Base-by-base conservation (phyloP, 1,140 invertebrate genomes). In the Calosoma granatense region DNA sequence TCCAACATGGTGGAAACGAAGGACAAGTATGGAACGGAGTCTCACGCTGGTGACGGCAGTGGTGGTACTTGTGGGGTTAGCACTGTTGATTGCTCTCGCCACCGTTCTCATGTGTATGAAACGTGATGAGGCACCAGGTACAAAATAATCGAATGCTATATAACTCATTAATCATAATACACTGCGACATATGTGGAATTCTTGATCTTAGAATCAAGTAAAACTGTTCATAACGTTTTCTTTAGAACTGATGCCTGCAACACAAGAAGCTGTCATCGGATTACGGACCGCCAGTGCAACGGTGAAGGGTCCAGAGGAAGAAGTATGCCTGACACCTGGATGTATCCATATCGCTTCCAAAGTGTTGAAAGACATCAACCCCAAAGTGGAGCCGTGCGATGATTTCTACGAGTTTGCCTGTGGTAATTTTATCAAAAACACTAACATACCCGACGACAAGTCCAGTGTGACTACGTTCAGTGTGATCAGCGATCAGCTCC, bases 321-420 rank as follows among this genome's bases (percentile, higher is more conserved):
- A 78, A 20, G 58, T 84, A 2, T 88, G 86, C 63, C 70, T 79
- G 22, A 74, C 76, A 1, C 70, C 81, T 21, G 84, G 81, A 60
- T 87, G 86, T 69, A 73, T 88, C 52, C 80, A 85, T 61, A 81
- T 85, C 76, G 86, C 87, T 0, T 85, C 86, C 1, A 78, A 78
- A 55, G 76, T 91, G 2, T 69, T 91, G 0, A 70, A 79, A 15
- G 86, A 86, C 63, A 85, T 92, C 80, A 85, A 92, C 61, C 66
- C 74, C 1, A 74, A 73, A 11, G 81, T 87, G 0, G 83, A 94
- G 64, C 93, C 93, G 0, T 97, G 94, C 66, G 84, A 92, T 58
- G 89, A 96, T 69, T 97, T 96, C 72, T 96, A 94, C 68, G 68
- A 83, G 59, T 93, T 90, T 61, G 80, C 88, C 0, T 92, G 89